These are phyloP conservation scores for Paramisgurnus dabryanus DNA, from an alignment of 2,113 vertebrate species.

Conservation along the genomic window DNA sequence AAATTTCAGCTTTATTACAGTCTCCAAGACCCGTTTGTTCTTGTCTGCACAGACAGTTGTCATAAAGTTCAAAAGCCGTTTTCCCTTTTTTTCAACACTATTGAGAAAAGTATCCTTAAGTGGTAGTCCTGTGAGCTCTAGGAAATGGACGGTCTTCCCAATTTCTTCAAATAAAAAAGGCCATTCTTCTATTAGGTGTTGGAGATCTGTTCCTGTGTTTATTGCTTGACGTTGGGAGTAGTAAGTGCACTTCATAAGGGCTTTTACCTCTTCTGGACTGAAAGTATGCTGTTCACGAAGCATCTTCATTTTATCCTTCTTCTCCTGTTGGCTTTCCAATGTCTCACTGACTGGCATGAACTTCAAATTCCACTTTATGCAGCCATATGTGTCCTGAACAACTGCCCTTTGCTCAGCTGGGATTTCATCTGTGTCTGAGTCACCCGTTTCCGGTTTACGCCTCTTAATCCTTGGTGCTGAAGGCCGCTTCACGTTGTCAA, in stretches of 20 bases:
- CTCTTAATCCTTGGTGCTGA: slow-evolving; percentile 31
- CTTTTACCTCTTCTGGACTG: slow-evolving; percentile 28
- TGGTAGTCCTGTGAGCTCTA: slow-evolving; percentile 53
- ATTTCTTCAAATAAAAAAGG: slow-evolving; percentile 55
- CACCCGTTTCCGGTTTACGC: slow-evolving; percentile 11
- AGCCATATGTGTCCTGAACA: slow-evolving; percentile 50
- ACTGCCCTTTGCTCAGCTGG: slow-evolving; percentile 34
- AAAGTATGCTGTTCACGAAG: slow-evolving; percentile 30
- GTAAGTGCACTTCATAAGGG: slow-evolving; percentile 50
- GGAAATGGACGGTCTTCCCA: slow-evolving; percentile 51
- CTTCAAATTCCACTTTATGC: slow-evolving; percentile 48
- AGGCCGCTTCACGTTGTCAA: slow-evolving; percentile 49
- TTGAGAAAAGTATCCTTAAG: slow-evolving; percentile 30
- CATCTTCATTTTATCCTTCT: slow-evolving; percentile 46
- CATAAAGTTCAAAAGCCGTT: slow-evolving; percentile 49
- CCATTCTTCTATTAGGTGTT: slow-evolving; percentile 49
- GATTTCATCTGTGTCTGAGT: slow-evolving; percentile 52
- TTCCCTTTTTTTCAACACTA: slow-evolving; percentile 53
- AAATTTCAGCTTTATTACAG: slow-evolving; percentile 35
- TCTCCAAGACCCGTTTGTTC: slow-evolving; percentile 45
- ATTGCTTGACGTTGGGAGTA: slow-evolving; percentile 50
- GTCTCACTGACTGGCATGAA: slow-evolving; percentile 51
- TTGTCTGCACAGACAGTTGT: slow-evolving; percentile 46
- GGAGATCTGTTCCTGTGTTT: slow-evolving; percentile 48
- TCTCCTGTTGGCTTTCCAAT: slow-evolving; percentile 48